Conservation (phyloP, 1,140 invertebrate genomes). For the Drosophila kepulauana region DNA sequence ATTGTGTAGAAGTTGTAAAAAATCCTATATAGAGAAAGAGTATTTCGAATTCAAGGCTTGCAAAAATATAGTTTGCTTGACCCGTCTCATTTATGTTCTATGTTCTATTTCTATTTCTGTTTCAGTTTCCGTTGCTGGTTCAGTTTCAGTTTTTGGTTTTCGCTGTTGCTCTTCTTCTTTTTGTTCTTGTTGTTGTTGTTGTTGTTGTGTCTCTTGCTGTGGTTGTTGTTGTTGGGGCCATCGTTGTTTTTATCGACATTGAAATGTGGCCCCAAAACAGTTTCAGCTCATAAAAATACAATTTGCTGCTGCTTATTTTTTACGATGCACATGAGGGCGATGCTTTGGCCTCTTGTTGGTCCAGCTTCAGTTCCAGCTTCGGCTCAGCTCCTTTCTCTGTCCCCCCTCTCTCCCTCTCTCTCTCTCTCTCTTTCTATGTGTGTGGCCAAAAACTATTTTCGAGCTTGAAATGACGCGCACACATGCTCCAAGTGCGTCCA, state of each 20-base stretch:
- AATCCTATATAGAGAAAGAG: neutral
- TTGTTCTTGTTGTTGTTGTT: slow-evolving; percentile 9
- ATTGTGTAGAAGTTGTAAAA: no score
- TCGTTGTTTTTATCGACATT: slow-evolving; percentile 81
- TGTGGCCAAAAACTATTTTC: slow-evolving; percentile 74
- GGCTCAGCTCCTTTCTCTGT: slow-evolving; percentile 9
- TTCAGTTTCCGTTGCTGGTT: slow-evolving; percentile 9
- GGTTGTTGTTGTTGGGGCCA: slow-evolving; percentile 32
- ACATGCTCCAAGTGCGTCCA: slow-evolving; percentile 80
- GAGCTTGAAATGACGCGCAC: slow-evolving; percentile 76
- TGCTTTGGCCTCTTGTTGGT: slow-evolving; percentile 46
- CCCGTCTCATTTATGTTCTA: slow-evolving; percentile 36
- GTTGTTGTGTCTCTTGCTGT: slow-evolving; percentile 8
- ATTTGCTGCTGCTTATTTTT: slow-evolving; percentile 84
- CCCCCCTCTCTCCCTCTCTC: neutral
- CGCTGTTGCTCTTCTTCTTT: slow-evolving; percentile 8
- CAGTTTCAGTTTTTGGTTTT: slow-evolving; percentile 27
- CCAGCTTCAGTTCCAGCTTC: slow-evolving; percentile 28
- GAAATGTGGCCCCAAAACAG: slow-evolving; percentile 83
- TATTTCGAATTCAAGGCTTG: neutral
- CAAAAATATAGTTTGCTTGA: slow-evolving; percentile 3
- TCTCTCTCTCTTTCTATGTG: slow-evolving; percentile 4
- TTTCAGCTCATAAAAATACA: slow-evolving; percentile 84
- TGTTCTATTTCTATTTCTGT: slow-evolving; percentile 56
- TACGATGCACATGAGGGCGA: slow-evolving; percentile 82